A percentile compares a stretch with the other conserved stretches of the same genome.
Conservation (phyloP, 2,113 vertebrate species). For the Hiodon tergisus region DNA sequence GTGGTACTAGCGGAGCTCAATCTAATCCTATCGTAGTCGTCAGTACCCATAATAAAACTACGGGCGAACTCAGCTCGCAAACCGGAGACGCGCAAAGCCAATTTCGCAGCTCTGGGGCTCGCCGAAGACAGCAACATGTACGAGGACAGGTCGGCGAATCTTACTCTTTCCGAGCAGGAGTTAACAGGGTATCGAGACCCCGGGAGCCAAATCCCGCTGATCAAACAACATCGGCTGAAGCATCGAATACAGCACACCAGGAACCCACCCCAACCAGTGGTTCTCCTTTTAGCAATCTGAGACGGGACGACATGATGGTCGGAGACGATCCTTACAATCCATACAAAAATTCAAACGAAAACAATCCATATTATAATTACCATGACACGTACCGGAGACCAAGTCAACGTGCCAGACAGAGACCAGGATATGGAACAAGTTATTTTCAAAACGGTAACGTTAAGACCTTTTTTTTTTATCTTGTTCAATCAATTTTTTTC, state of each 20-base stretch:
- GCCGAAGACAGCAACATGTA: slow-evolving; percentile 35
- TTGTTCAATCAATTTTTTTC: not conserved
- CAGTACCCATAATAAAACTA: slow-evolving; percentile 43
- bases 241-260: not conserved
- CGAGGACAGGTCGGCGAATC: slow-evolving; percentile 36
- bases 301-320: slow-evolving; percentile 71
- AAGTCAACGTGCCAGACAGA: slow-evolving; percentile 52
- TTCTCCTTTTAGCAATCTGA: slow-evolving; percentile 41
- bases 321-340: slow-evolving; percentile 86
- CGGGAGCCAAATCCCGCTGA: slow-evolving; percentile 5
- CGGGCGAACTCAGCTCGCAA: slow-evolving; percentile 19
- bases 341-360: slow-evolving; percentile 80
- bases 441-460: slow-evolving; percentile 83
- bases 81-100: slow-evolving; percentile 12
- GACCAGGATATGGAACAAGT: slow-evolving; percentile 77
- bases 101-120: slow-evolving; percentile 13
- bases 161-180: slow-evolving; percentile 40
- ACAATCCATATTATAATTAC: slow-evolving; percentile 92
- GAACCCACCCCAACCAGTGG: slow-evolving; percentile 24
- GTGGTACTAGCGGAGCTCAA: slow-evolving; percentile 32
- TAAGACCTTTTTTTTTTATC: not conserved
- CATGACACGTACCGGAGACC: slow-evolving; percentile 83
- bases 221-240: slow-evolving; percentile 29
- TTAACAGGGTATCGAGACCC: slow-evolving; percentile 29
- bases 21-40: slow-evolving; percentile 46